Base-by-base conservation (phyloP, 2,113 vertebrate species). In the Sphaerodactylus townsendi region DNA sequence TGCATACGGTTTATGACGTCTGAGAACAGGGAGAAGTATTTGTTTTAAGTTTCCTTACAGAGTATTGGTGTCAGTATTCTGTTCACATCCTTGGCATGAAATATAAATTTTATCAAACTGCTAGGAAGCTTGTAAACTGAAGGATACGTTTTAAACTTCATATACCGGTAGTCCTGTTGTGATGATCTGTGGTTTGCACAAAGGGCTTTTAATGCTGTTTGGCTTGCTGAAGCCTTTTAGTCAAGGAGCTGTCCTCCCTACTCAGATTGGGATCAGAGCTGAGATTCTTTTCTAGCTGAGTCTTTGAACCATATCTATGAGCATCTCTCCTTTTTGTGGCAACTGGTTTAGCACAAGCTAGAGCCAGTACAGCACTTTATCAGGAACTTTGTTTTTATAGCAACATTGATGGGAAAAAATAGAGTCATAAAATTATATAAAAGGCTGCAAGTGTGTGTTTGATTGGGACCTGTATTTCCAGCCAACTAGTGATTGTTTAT, bases 401-500 rank as follows among this genome's bases (percentile, higher is more conserved):
- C 85, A 83, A 86, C 92, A 77, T 30, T n/a, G 39, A 69, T 71
- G 75, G 23, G 15, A 46, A 69, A 35, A 35, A 71, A 77, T 74
- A 70, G 80, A 91, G 91, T 89, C 82, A 86, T 74, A 85, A 88
- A 85, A 33, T 78, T 81, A 85, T 80, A 83, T 77, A 53, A 90
- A 79, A 69, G 68, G 35, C 35, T 86, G 66, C 75, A 46, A 83
- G 77, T n/a, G 9, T 82, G 37, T 85, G 48, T 66, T 79, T 62
- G 46, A 64, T 3, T 79, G 41, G 89, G 76, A 25, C 82, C 21
- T 72, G 86, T 78, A 59, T 84, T 89, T 92, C 85, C 79, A 53
- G 50, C 48, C 72, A 74, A 88, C 86, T 91, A 93, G 89, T 88
- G 65, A 88, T 84, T 87, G 44, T 82, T 90, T 87, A 69, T 85